phyloP scores from a whole-genome alignment of 1,140 invertebrate genomes.

The Zaprionus ornatus region DNA sequence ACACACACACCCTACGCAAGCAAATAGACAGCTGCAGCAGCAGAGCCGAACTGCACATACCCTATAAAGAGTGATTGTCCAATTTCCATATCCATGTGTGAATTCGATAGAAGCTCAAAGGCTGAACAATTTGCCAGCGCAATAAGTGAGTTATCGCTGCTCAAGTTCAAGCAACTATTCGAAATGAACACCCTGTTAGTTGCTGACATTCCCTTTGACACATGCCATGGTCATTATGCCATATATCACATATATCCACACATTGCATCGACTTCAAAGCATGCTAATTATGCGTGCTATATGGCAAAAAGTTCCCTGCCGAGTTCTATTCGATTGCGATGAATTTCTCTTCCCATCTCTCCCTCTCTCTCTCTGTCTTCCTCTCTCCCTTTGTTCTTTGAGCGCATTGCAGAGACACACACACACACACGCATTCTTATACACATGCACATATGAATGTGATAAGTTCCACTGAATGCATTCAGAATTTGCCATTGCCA shows the following conservation, averaged over 20 bases:
- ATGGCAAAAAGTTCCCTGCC: not conserved
- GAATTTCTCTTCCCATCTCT: not conserved
- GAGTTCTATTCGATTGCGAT: not conserved
- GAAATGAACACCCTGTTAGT: not conserved
- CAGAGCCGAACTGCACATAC: not conserved
- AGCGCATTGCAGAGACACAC: not conserved
- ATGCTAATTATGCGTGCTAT: not conserved
- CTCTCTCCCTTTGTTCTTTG: not conserved
- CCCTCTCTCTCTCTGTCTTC: no score
- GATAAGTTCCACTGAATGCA: not conserved
- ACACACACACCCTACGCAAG: not conserved
- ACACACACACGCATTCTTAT: not conserved
- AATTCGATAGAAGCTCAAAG: no score
- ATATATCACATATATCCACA: not conserved
- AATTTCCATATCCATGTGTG: no score
- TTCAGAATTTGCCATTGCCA: not conserved
- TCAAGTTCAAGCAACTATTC: not conserved
- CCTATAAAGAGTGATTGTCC: not conserved
- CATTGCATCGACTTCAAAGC: not conserved
- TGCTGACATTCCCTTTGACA: not conserved
- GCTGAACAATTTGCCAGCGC: no score
- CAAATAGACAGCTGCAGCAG: slow-evolving; percentile 15
- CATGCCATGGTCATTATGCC: not conserved
- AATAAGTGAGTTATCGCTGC: not conserved
- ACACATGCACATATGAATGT: not conserved